phyloP scores from a whole-genome alignment of 2,888 invertebrate species.

The Eupithecia subumbrata region DNA sequence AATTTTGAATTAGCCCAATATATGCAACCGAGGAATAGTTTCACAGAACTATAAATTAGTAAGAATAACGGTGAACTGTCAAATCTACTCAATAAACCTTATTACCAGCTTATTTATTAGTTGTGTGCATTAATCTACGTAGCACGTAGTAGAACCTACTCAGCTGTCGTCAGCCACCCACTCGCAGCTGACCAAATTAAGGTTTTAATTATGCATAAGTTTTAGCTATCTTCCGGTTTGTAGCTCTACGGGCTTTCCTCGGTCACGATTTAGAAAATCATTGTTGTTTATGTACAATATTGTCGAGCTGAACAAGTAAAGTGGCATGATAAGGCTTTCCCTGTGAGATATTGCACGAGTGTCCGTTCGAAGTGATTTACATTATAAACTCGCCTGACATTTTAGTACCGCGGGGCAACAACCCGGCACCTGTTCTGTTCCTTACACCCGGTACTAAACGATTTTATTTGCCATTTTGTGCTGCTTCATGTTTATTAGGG shows the following conservation, averaged over 20 bases:
- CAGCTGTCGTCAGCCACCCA: slow-evolving; percentile 39
- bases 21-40: slow-evolving; percentile 34
- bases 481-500: slow-evolving; percentile 44
- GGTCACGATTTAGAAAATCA: slow-evolving; percentile 41
- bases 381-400: slow-evolving; percentile 37
- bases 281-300: slow-evolving; percentile 42
- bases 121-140: slow-evolving; percentile 34
- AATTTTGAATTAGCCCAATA: slow-evolving; percentile 16
- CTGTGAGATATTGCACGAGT: slow-evolving; percentile 33
- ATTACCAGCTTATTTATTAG: slow-evolving; percentile 43
- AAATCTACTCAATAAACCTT: slow-evolving; percentile 45
- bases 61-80: slow-evolving; percentile 44
- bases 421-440: slow-evolving; percentile 27
- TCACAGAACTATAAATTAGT: slow-evolving; percentile 40
- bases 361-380: slow-evolving; percentile 37
- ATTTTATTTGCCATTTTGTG: slow-evolving; percentile 47
- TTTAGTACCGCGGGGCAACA: slow-evolving; percentile 28
- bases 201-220: slow-evolving; percentile 43
- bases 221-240: slow-evolving; percentile 42
- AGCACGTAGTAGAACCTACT: slow-evolving; percentile 20
- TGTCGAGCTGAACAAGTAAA: slow-evolving; percentile 37
- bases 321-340: slow-evolving; percentile 40
- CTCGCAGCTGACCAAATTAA: slow-evolving; percentile 40
- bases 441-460: slow-evolving; percentile 29
- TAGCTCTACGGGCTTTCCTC: slow-evolving; percentile 30